Percentiles rank a stretch among this genome's conserved stretches.
Evolutionary conservation across 2,113 vertebrate genomes (phyloP).

Genomic region (Equus przewalskii): DNA sequence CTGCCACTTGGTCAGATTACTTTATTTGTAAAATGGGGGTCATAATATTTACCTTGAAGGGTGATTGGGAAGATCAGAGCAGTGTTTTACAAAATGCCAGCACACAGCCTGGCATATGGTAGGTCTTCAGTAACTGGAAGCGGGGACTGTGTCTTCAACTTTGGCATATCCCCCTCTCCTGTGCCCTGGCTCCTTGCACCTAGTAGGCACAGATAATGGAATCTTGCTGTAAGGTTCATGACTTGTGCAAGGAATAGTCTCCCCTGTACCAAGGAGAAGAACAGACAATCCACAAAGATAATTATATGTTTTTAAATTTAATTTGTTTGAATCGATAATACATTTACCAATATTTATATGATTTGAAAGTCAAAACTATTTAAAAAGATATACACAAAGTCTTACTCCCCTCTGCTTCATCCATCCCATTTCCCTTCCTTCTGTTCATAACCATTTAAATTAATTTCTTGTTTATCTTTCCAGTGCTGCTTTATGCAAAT

Average conservation of each 20-base stretch:
- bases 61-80: not conserved
- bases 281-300: not conserved
- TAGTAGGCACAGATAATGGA: not conserved
- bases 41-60: not conserved
- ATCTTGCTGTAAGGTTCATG: not conserved
- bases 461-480: constrained; percentile 18
- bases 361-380: constrained; percentile 32
- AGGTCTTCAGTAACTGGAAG: not conserved
- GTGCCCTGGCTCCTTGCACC: not conserved
- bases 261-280: not conserved
- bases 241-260: not conserved
- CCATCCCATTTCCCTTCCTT: not conserved
- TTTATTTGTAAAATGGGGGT: constrained; percentile 45
- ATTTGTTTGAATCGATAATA: not conserved
- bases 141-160: not conserved
- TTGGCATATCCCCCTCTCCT: not conserved
- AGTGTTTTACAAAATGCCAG: constrained; percentile 6
- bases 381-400: not conserved
- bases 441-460: not conserved
- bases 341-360: not conserved
- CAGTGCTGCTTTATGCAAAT: not conserved
- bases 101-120: not conserved
- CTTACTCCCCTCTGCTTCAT: not conserved
- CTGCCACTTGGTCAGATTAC: not conserved
- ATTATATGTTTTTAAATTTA: constrained; percentile 28